Percentiles rank a stretch among this genome's conserved stretches.
These are phyloP conservation scores for Colletes gigas DNA, from an alignment of 1,140 invertebrate genomes.

Conservation along the genomic window DNA sequence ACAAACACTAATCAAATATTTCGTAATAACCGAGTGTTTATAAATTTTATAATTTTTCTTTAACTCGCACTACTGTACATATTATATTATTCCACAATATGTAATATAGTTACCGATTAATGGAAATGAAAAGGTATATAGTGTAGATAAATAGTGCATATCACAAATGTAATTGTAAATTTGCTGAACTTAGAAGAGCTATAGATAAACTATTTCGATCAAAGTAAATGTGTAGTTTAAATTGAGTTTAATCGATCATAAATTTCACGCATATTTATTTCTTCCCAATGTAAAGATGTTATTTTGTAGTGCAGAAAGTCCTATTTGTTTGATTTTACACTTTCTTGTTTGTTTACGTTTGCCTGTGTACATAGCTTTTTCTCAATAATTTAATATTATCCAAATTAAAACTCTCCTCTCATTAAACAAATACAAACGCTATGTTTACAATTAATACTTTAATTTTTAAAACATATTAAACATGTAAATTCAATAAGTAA, in stretches of 20 bases:
- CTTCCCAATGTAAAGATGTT: background rate
- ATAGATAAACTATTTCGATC: background rate
- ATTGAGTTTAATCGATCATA: constrained; percentile 10
- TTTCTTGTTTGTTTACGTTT: constrained; percentile 17
- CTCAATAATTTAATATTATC: background rate
- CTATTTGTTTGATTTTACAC: background rate
- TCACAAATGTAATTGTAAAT: background rate
- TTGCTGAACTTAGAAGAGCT: background rate
- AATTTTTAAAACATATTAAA: constrained; percentile 3
- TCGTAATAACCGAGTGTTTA: constrained; percentile 21
- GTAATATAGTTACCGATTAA: constrained; percentile 28
- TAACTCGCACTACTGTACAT: constrained; percentile 44
- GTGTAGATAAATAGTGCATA: constrained; percentile 13
- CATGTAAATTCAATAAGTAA: background rate
- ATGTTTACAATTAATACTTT: constrained; percentile 6
- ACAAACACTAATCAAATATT: constrained; percentile 55
- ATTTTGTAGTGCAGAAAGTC: background rate
- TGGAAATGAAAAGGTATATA: constrained; percentile 9
- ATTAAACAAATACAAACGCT: background rate
- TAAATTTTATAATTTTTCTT: constrained; percentile 7
- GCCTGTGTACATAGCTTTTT: constrained; percentile 10
- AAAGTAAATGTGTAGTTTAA: background rate
- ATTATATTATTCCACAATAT: constrained; percentile 7
- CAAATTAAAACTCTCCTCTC: background rate
- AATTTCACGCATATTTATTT: background rate